phyloP scores from a whole-genome alignment of 2,113 vertebrate genomes.

The Cyanoramphus novaezelandiae region DNA sequence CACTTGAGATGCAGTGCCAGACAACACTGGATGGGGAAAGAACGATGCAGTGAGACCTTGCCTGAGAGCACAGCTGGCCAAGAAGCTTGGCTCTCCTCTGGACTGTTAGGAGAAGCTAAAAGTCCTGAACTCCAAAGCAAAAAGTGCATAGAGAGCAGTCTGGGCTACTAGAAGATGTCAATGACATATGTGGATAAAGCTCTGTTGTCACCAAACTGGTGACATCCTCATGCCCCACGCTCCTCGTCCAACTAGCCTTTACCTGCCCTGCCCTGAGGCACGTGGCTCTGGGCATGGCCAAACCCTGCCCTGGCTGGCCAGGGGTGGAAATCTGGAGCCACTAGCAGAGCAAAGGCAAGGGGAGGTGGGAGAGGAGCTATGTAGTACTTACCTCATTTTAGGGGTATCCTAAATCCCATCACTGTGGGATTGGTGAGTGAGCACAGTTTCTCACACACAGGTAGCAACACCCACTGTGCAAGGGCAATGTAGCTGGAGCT shows the following conservation, averaged over 20 bases:
- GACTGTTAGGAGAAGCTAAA: not conserved
- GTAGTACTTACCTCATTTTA: not conserved
- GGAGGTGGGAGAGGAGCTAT: not conserved
- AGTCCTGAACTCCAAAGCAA: not conserved
- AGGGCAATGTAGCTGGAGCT: not conserved
- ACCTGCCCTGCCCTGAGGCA: not conserved
- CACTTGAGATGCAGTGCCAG: not conserved
- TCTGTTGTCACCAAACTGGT: too few relatives aligned
- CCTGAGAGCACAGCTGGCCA: not conserved
- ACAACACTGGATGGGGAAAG: not conserved
- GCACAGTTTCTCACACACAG: accelerated
- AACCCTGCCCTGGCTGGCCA: not conserved
- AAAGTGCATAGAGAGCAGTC: not conserved
- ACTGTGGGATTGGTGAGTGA: not conserved
- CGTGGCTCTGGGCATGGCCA: not conserved
- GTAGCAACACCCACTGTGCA: accelerated
- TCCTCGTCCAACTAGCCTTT: not conserved
- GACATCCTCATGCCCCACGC: not conserved
- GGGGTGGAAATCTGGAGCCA: not conserved
- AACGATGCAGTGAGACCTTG: not conserved
- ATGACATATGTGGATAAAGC: not conserved
- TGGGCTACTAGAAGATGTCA: not conserved
- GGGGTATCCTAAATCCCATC: not conserved
- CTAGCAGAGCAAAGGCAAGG: not conserved
- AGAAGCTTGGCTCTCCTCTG: not conserved